Base-by-base conservation (phyloP, 2,113 vertebrate species). In the Chascanopsetta lugubris region DNA sequence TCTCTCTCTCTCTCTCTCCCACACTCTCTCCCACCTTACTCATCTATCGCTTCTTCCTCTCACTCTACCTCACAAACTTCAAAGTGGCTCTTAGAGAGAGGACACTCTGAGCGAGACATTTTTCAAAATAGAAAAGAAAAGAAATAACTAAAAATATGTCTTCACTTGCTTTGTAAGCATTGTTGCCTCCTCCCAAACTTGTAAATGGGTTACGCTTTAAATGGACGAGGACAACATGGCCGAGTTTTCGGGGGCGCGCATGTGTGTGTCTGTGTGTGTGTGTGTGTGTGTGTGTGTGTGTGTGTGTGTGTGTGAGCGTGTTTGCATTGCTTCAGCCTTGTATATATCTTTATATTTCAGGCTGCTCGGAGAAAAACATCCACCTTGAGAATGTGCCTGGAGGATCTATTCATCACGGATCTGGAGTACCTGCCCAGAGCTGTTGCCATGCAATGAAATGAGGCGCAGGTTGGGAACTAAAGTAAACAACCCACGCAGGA, bases 401-500 rank as follows among this genome's bases (percentile, higher is more conserved):
- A 67, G 82, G 70, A 54, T 77, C 46, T 55, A 42, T 29, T 61
- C 48, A 74, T 46, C 56, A 62, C 51, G 56, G 59, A 75, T 73
- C 51, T 62, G 17, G 67, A 72, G 62, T 72, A 54, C 69, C 50
- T 65, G 45, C 49, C 57, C 62, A 48, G 77, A 82, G 76, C 74
- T 67, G 69, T 75, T 77, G 79, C 65, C 75, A 74, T 43, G 43
- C 79, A 62, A 50, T 65, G 50, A 71, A 80, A 80, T 50, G 61
- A 84, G 55, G 21, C 45, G 20, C 56, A 72, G 82, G 66, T 65
- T 29, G 47, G 64, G 48, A 69, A 79, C 78, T 73, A 61, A 83
- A 80, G 76, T 80, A 86, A 85, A 88, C 80, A 85, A 40, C 83
- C 85, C 67, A 87, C 77, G 32, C 81, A 79, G 48, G 53, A 69